Evolutionary conservation across 2,888 invertebrate species (phyloP), one percentile per base, ranked within the genome.

Genomic region (Drosophila mercatorum): DNA sequence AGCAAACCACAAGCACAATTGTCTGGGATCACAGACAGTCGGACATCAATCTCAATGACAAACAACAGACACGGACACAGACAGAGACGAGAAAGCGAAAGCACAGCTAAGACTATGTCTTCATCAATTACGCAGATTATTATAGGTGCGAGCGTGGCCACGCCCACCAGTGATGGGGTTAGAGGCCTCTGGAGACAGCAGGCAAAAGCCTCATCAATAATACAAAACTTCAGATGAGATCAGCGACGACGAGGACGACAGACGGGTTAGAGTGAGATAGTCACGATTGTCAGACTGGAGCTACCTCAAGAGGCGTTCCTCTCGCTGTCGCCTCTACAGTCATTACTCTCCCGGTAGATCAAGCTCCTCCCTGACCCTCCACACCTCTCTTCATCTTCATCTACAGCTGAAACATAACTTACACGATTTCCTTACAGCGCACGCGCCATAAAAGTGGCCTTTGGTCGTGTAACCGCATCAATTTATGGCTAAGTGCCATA

Each of bases 401-500:
- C 12, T 6, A 17, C 6, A 28, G 44, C n/a, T n/a, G 5, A 49
- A 10, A 68, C 72, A 86, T 83, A 76, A 83, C 76, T 79, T 66
- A 72, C 57, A 52, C 81, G 59, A 89, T 87, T 84, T 84, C 89
- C 84, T 83, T 81, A 88, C 89, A 68, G n/a, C 53, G 87, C 84
- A 78, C 82, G 79, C 76, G 73, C 76, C 80, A 61, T 59, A 86
- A 76, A 17, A 34, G 6, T 60, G 53, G 61, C 41, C 66, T 82
- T 68, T 53, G 69, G 55, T 52, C 41, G 73, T 67, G 51, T 68
- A 56, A 62, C 72, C 65, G 72, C 82, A 87, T 67, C 73, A 66
- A 81, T 77, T 83, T 81, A 72, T 81, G 53, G 81, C 68, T 67
- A 69, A 69, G 68, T 68, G 71, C 8, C 57, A 28, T 22, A 57